Conservation (phyloP, 2,888 invertebrate genomes). For the Sceliomorpha sp. region DNA sequence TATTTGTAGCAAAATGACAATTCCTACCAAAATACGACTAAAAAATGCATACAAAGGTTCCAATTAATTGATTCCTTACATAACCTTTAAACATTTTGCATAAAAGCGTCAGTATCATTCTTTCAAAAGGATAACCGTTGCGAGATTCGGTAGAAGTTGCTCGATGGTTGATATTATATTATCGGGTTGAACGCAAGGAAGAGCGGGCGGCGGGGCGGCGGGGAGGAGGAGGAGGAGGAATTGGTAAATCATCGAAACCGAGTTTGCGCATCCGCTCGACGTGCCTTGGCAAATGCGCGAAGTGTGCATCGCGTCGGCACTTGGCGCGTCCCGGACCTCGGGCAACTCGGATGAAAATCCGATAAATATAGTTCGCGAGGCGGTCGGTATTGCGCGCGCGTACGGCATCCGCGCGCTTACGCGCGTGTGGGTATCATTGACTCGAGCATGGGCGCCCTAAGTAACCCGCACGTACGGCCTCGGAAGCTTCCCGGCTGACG, state of each 20-base stretch:
- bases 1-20: no score
- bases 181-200: no score
- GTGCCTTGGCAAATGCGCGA: constrained; percentile 53
- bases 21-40: no score
- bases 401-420: constrained; percentile 18
- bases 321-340: constrained; percentile 59
- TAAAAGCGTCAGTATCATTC: no score
- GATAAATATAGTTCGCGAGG: constrained; percentile 57
- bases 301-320: constrained; percentile 45
- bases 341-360: constrained; percentile 59
- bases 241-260: constrained; percentile 40
- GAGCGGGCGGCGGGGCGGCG: no score
- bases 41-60: no score
- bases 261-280: constrained; percentile 55
- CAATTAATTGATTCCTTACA: no score
- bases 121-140: no score
- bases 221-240: no score
- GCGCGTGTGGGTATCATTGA: constrained; percentile 51
- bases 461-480: constrained; percentile 60
- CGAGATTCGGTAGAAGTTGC: no score
- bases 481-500: constrained; percentile 59
- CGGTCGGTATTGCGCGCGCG: constrained; percentile 42
- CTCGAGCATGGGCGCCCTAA: constrained; percentile 45
- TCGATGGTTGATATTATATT: no score
- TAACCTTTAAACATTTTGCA: no score